Evolutionary conservation across 2,113 vertebrate genomes (phyloP), one percentile per base, ranked within the genome.

Genomic region (Pongo abelii): DNA sequence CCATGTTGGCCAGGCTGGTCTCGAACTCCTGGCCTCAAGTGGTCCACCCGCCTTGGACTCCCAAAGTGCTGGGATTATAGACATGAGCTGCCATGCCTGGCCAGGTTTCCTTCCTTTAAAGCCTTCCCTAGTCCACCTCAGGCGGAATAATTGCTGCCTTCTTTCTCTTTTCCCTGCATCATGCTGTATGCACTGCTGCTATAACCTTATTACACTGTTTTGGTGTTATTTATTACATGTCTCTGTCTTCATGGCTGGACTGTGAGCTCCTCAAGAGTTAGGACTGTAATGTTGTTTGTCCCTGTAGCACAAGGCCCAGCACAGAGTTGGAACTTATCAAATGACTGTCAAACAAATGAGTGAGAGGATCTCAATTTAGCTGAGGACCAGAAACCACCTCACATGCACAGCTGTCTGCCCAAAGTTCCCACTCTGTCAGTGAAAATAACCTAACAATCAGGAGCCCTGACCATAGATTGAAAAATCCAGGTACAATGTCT

Each of bases 311-410:
- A 77, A n/a, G 23, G 6, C 38, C 70, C 57, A n/a, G 43, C 38
- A 22, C 4, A 22, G 35, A 67, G 83, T 67, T 50, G 30, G 43
- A 81, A 61, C 77, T 91, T 91, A 61, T 10, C 83, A 79, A 48
- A 77, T 84, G n/a, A 81, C 85, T 85, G 20, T 4, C 46, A 69
- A 50, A 35, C 64, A 50, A 80, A 40, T 6, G 75, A 17, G 17
- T 48, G 30, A 70, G 40, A 43, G 11, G 14, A 75, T 88, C 88
- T 78, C 72, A 59, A 23, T 84, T 89, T 89, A 94, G 95, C 57
- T 83, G 78, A 74, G 89, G 48, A 22, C 93, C 7, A 11, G 95
- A 94, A 94, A 94, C 80, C 72, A 91, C 77, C 89, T 86, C 80
- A 64, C 48, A 22, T 11, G n/a, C 57, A 75, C 83, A 84, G 74